Percentiles rank a stretch among this genome's conserved stretches.
Conservation (phyloP, 2,888 invertebrate genomes). For the Rhagium mordax region DNA sequence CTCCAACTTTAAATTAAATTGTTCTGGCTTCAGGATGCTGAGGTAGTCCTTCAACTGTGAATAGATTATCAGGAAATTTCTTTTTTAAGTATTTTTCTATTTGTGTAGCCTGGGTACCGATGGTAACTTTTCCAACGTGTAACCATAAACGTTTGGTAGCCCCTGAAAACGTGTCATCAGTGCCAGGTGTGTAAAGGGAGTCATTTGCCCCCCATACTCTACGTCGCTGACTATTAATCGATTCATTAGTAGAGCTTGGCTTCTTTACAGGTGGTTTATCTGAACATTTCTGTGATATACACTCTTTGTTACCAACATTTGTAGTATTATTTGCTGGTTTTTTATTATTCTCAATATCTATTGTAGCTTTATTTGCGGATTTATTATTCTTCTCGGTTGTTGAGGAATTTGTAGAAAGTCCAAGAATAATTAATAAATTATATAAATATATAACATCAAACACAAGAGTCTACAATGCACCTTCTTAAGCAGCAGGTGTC, state of each 20-base stretch:
- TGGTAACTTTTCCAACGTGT: background rate
- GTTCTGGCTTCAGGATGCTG: background rate
- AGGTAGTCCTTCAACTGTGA: background rate
- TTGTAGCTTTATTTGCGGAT: background rate
- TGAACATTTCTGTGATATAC: background rate
- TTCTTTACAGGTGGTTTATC: background rate
- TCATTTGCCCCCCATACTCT: background rate
- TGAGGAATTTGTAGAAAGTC: background rate
- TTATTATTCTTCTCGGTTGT: background rate
- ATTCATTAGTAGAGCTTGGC: background rate
- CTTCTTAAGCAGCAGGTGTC: no score
- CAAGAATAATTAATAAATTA: no score
- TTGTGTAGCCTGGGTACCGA: background rate
- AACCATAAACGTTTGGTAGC: conserved; percentile 4
- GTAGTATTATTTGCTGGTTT: background rate
- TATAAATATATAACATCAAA: no score
- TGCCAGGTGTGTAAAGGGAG: background rate
- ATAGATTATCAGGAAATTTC: conserved; percentile 15
- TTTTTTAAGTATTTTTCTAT: conserved; percentile 16
- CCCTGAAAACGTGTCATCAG: background rate
- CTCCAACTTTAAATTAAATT: conserved; percentile 15
- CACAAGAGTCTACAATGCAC: no score
- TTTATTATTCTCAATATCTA: background rate
- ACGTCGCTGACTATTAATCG: background rate
- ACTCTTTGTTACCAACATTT: background rate